Conservation (phyloP, 2,888 invertebrate species). For the Parnassius mnemosyne region DNA sequence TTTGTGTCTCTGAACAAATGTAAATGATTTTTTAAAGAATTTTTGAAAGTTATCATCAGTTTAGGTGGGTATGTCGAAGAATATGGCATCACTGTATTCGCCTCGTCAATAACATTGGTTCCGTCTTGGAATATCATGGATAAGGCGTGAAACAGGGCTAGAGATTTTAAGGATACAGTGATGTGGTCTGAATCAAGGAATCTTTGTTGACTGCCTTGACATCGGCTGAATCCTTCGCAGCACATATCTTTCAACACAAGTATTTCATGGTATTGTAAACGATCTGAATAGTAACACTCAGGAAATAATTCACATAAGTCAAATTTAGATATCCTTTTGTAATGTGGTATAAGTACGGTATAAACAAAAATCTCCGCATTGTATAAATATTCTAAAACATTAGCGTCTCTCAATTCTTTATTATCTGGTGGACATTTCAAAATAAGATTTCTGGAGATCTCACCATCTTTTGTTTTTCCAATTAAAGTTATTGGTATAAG, state of each 20-base stretch:
- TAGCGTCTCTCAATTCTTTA: conserved; percentile 19
- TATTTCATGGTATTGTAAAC: conserved; percentile 27
- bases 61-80: conserved; percentile 12
- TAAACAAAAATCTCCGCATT: conserved; percentile 31
- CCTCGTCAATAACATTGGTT: neutral
- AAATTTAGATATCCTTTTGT: conserved; percentile 21
- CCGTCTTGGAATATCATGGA: conserved; percentile 15
- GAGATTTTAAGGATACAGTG: conserved; percentile 14
- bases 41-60: conserved; percentile 24
- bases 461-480: conserved; percentile 19
- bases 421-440: conserved; percentile 30
- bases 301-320: conserved; percentile 29
- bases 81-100: conserved; percentile 3
- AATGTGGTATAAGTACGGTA: conserved; percentile 28
- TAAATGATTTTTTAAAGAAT: conserved; percentile 24
- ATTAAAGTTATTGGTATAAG: conserved; percentile 28
- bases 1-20: conserved; percentile 28
- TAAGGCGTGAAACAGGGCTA: conserved; percentile 18
- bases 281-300: conserved; percentile 29
- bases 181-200: conserved; percentile 23
- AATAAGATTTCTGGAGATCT: conserved; percentile 24
- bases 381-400: conserved; percentile 27
- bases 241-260: conserved; percentile 32
- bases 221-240: conserved; percentile 27
- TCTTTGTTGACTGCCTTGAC: conserved; percentile 17